A percentile compares a stretch with the other conserved stretches of the same genome.
phyloP scores from a whole-genome alignment of 2,113 vertebrate genomes.

The Rallus limicola region DNA sequence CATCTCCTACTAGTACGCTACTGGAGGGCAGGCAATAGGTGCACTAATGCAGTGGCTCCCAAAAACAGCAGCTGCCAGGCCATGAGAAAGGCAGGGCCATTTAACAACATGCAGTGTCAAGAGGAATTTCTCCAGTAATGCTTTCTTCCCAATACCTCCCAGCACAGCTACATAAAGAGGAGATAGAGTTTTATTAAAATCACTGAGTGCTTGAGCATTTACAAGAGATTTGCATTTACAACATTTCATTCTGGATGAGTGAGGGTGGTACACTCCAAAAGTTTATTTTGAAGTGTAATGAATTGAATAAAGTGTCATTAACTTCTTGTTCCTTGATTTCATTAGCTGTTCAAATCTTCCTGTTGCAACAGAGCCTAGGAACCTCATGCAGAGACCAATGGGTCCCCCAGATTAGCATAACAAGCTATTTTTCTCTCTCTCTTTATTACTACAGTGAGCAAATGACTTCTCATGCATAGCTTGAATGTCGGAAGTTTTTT shows the following conservation, averaged over 20 bases:
- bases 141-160: not conserved
- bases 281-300: not conserved
- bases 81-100: not conserved
- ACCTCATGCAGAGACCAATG: not conserved
- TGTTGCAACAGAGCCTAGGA: not conserved
- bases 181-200: not conserved
- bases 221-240: not conserved
- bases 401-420: not conserved
- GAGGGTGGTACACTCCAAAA: not conserved
- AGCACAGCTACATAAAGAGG: not conserved
- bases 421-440: not conserved
- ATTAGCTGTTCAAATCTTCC: not conserved
- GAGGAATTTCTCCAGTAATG: not conserved
- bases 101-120: not conserved
- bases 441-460: not conserved
- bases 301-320: not conserved
- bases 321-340: not conserved
- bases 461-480: not conserved
- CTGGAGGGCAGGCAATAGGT: not conserved
- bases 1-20: not conserved
- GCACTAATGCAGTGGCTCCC: too few relatives aligned
- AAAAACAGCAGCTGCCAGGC: not conserved
- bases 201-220: not conserved
- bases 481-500: not conserved
- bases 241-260: not conserved